phyloP scores from a whole-genome alignment of 1,140 invertebrate genomes.

The Trachymyrmex septentrionalis region DNA sequence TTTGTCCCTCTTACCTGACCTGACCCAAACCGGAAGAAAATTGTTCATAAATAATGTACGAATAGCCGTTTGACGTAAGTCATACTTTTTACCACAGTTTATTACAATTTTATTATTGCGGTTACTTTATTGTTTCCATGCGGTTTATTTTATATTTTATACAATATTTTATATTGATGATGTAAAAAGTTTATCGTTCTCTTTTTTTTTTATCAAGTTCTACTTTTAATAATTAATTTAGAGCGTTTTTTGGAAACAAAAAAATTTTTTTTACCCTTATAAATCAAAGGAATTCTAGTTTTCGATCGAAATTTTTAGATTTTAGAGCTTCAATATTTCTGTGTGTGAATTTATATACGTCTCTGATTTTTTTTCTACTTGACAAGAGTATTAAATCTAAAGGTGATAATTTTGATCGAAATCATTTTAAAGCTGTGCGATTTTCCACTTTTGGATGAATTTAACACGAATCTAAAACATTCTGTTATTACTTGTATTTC shows the following conservation, averaged over 20 bases:
- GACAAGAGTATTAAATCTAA: background rate
- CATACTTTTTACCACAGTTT: background rate
- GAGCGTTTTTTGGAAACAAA: background rate
- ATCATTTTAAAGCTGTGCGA: background rate
- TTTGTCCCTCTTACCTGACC: constrained; percentile 68
- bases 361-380: background rate
- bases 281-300: too few species aligned
- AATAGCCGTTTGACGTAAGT: constrained; percentile 1
- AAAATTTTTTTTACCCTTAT: too few species aligned
- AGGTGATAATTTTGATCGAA: background rate
- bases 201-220: background rate
- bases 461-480: background rate
- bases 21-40: constrained; percentile 62
- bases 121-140: background rate
- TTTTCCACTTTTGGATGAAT: background rate
- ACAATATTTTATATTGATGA: background rate
- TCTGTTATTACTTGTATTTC: background rate
- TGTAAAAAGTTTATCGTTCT: background rate
- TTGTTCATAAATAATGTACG: constrained; percentile 1
- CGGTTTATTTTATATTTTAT: background rate
- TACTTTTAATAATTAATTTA: background rate
- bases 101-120: constrained; percentile 16
- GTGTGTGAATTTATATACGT: background rate
- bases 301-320: background rate
- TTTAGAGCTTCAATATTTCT: too few species aligned